These are phyloP conservation scores for Diuraphis noxia DNA, from an alignment of 1,140 invertebrate species.

Conservation along the genomic window DNA sequence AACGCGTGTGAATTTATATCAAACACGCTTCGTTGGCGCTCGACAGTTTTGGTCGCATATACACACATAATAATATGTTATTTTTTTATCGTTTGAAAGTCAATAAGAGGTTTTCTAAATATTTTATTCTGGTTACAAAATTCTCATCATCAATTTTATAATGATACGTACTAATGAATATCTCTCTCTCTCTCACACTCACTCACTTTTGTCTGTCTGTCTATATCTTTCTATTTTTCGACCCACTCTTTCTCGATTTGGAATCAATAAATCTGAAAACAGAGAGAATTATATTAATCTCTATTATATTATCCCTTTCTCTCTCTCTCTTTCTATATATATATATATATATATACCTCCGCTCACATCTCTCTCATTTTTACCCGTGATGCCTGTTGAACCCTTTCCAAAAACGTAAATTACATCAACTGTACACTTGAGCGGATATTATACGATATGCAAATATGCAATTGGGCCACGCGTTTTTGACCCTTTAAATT, in stretches of 20 bases:
- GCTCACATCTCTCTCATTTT: not conserved
- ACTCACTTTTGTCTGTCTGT: not conserved
- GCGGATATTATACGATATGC: not conserved
- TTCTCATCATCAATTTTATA: not conserved
- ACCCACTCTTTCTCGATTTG: not conserved
- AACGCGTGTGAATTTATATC: not conserved
- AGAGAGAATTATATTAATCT: not conserved
- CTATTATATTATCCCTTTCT: no score
- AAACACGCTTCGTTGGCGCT: not conserved
- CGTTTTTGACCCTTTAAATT: conserved; percentile 14
- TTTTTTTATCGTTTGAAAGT: not conserved
- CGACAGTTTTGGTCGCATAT: not conserved
- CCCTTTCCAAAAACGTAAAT: not conserved
- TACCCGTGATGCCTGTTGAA: not conserved
- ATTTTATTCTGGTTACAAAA: not conserved
- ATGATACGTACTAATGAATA: not conserved
- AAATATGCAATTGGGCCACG: not conserved
- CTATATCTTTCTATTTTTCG: not conserved
- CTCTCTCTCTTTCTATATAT: not conserved
- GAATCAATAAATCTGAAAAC: not conserved
- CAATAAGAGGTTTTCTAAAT: not conserved
- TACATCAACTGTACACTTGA: not conserved
- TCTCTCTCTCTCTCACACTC: not conserved
- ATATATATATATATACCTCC: no score
- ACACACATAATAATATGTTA: not conserved